These are phyloP conservation scores for Corella eumyota DNA, from an alignment of 23 tunicate species.

Conservation along the genomic window DNA sequence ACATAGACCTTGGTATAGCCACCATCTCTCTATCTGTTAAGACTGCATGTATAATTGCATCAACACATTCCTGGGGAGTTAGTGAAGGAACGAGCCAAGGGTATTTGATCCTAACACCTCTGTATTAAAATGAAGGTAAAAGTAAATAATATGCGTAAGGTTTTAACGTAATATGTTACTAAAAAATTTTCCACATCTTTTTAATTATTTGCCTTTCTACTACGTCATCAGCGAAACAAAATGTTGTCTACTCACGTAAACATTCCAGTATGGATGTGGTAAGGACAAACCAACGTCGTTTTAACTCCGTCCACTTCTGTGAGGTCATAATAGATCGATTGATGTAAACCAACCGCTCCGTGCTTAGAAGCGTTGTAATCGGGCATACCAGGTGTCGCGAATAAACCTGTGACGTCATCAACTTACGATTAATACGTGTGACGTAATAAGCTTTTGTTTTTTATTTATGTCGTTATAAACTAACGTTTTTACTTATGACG, in stretches of 20 bases:
- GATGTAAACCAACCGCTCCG: conserved; percentile 49
- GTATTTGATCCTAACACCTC: conserved; percentile 21
- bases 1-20: conserved; percentile 42
- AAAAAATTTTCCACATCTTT: too few relatives aligned
- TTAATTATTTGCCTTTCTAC: too few relatives aligned
- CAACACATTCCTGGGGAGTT: conserved; percentile 32
- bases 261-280: conserved; percentile 55
- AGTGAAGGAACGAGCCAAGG: conserved; percentile 28
- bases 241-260: conserved; percentile 49
- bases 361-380: conserved; percentile 55
- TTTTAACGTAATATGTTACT: too few relatives aligned
- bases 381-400: conserved; percentile 62
- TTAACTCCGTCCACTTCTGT: conserved; percentile 24
- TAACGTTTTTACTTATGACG: too few relatives aligned
- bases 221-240: too few relatives aligned
- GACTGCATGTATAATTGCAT: conserved; percentile 48
- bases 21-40: conserved; percentile 34
- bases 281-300: conserved; percentile 55
- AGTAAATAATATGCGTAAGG: too few relatives aligned
- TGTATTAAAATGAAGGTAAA: conserved; percentile 6
- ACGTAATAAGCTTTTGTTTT: too few relatives aligned
- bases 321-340: conserved; percentile 33
- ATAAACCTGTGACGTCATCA: conserved; percentile 31
- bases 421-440: too few relatives aligned
- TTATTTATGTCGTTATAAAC: too few relatives aligned